Conservation (phyloP, 2,113 vertebrate genomes). For the Sula dactylatra region DNA sequence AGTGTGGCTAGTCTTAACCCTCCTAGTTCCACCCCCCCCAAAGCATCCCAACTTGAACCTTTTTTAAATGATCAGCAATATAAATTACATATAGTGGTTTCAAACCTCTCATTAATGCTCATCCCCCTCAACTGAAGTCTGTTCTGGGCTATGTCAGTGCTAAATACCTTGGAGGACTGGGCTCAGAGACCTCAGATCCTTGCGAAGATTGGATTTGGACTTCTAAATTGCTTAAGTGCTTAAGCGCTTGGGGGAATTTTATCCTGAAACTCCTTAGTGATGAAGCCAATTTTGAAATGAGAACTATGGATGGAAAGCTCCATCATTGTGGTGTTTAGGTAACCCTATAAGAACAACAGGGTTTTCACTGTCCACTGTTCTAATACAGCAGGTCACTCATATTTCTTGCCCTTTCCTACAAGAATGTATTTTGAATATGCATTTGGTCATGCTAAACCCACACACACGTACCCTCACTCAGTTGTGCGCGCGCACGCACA, state of each 20-base stretch:
- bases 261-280: neutral
- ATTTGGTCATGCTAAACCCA: neutral
- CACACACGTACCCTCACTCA: neutral
- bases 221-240: constrained; percentile 62
- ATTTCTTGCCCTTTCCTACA: neutral
- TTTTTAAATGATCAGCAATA: constrained; percentile 56
- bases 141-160: constrained; percentile 48
- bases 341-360: accelerated
- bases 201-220: constrained; percentile 53
- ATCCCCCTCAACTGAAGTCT: constrained; percentile 4
- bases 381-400: accelerated
- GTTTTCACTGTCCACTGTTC: neutral
- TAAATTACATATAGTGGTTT: constrained; percentile 48
- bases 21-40: neutral
- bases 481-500: neutral
- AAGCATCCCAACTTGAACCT: neutral
- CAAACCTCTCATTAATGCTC: constrained; percentile 49
- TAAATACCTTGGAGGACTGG: constrained; percentile 48
- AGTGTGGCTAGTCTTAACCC: constrained; percentile 4
- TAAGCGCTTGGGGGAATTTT: constrained; percentile 50
- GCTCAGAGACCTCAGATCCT: constrained; percentile 53
- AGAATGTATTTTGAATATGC: neutral
- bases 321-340: neutral
- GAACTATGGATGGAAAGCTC: neutral
- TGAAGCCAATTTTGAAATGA: neutral